Conservation (phyloP, 2,113 vertebrate genomes). For the Lamprologus tigripictilis region DNA sequence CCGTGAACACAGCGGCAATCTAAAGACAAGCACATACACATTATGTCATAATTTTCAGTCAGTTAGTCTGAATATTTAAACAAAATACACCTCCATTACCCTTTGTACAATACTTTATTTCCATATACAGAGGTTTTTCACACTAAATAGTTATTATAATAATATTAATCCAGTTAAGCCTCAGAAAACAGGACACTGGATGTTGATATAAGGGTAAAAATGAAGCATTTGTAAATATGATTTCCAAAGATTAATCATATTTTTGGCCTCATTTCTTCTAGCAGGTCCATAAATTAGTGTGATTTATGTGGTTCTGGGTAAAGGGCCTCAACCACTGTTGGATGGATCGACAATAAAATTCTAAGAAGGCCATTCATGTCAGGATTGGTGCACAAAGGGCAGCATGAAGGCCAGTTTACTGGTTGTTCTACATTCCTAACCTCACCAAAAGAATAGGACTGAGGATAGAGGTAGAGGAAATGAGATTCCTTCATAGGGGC, state of each 20-base stretch:
- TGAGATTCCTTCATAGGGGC: not conserved
- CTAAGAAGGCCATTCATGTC: not conserved
- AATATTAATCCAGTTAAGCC: not conserved
- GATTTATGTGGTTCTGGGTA: not conserved
- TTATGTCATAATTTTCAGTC: not conserved
- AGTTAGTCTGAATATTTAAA: not conserved
- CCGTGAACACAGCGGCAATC: constrained; percentile 89
- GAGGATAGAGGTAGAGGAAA: not conserved
- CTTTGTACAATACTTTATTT: not conserved
- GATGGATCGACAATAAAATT: not conserved
- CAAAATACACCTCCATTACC: not conserved
- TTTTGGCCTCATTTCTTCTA: not conserved
- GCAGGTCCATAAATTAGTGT: not conserved
- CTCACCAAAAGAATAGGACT: not conserved
- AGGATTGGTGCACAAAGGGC: not conserved
- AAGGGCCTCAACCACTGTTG: not conserved
- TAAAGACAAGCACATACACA: constrained; percentile 34
- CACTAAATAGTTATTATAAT: not conserved
- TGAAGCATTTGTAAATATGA: not conserved
- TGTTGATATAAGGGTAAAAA: not conserved
- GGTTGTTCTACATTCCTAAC: not conserved
- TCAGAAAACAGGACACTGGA: not conserved
- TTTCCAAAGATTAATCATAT: not conserved
- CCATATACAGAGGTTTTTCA: not conserved
- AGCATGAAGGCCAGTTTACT: not conserved